Percentiles rank a stretch among this genome's conserved stretches.
phyloP scores from a whole-genome alignment of 2,888 invertebrate genomes.

The Apomyelois bistriatella region DNA sequence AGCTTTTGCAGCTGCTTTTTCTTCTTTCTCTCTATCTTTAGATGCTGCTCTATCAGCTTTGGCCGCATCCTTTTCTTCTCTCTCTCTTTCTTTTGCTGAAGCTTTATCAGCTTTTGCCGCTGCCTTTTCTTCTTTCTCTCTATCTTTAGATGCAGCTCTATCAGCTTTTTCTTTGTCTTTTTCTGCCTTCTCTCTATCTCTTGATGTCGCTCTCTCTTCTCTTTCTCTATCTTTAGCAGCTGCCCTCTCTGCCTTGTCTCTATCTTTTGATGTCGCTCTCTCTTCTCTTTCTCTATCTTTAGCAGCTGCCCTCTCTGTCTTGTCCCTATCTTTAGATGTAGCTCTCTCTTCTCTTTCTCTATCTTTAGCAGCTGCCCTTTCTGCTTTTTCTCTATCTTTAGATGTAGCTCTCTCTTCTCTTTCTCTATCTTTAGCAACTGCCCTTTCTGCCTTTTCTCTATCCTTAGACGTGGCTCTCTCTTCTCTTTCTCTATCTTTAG shows the following conservation, averaged over 20 bases:
- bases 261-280: constrained; percentile 15
- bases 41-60: not conserved
- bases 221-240: constrained; percentile 10
- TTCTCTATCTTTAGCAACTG: not conserved
- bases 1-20: not conserved
- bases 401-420: constrained; percentile 7
- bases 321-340: constrained; percentile 15
- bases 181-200: constrained; percentile 11
- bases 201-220: constrained; percentile 11
- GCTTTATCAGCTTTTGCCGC: not conserved
- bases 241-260: constrained; percentile 3
- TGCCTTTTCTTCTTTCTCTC: constrained; percentile 18
- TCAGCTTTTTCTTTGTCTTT: constrained; percentile 13
- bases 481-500: constrained; percentile 6
- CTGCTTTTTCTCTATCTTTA: constrained; percentile 14
- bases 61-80: not conserved
- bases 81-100: constrained; percentile 20
- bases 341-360: not conserved
- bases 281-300: constrained; percentile 13
- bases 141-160: constrained; percentile 15
- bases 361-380: constrained; percentile 12
- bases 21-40: not conserved
- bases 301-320: not conserved
- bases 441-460: constrained; percentile 18
- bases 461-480: constrained; percentile 11